Conservation (phyloP, 1,140 invertebrate species). For the Cherax destructor region DNA sequence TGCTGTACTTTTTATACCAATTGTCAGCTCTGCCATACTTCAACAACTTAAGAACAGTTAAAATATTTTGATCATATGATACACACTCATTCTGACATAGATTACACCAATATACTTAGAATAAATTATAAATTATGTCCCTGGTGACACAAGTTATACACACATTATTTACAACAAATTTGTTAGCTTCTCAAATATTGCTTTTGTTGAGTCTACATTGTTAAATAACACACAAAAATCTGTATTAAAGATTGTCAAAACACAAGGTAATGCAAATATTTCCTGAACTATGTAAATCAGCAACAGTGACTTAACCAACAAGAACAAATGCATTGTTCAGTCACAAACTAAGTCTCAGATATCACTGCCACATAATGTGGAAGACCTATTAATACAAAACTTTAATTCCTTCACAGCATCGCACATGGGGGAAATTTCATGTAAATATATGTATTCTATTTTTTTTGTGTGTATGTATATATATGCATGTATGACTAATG, state of each 20-base stretch:
- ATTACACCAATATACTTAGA: conserved; percentile 11
- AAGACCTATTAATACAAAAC: conserved; percentile 16
- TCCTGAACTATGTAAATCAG: not conserved
- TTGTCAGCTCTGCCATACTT: not conserved
- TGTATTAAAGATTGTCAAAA: not conserved
- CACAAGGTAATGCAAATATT: not conserved
- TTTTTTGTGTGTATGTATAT: conserved; percentile 21
- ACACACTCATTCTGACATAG: conserved; percentile 30
- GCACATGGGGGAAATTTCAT: not conserved
- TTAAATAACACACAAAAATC: not conserved
- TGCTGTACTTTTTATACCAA: too few relatives aligned
- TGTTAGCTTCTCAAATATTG: not conserved
- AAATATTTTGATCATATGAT: conserved; percentile 28
- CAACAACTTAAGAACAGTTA: conserved; percentile 33
- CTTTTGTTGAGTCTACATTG: not conserved
- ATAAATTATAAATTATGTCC: conserved; percentile 29
- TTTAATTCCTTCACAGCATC: not conserved
- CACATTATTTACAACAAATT: conserved; percentile 13
- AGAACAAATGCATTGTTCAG: conserved; percentile 4
- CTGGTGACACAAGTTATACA: conserved; percentile 25
- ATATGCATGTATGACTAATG: too few relatives aligned
- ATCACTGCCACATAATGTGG: not conserved
- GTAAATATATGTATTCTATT: conserved; percentile 32
- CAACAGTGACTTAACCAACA: conserved; percentile 28
- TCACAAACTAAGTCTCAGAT: not conserved